These are phyloP conservation scores for Tyto alba DNA, from an alignment of 2,113 vertebrate genomes.

Conservation along the genomic window DNA sequence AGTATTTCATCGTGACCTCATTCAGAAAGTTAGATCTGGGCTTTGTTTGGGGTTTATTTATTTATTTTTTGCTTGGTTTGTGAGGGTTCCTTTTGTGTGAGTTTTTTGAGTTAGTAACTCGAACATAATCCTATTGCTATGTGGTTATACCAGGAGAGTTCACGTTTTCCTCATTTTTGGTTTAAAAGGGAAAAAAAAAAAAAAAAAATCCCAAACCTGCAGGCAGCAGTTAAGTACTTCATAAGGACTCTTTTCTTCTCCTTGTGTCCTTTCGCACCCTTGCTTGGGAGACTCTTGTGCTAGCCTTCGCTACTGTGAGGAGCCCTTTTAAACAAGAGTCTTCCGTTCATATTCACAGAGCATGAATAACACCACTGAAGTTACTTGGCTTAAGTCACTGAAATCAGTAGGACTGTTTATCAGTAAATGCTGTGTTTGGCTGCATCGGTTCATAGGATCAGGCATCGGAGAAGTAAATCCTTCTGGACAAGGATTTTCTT, in stretches of 20 bases:
- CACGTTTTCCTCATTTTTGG: neutral
- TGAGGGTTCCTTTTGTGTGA: neutral
- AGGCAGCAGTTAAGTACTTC: neutral
- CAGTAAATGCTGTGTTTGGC: conserved; percentile 51
- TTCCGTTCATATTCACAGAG: conserved; percentile 50
- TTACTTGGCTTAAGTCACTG: conserved; percentile 47
- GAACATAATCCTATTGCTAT: too few species aligned
- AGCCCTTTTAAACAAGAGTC: conserved; percentile 34
- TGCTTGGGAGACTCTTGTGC: neutral
- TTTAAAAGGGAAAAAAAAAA: neutral
- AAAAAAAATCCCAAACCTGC: neutral
- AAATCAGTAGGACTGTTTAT: conserved; percentile 39
- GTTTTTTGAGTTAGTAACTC: neutral
- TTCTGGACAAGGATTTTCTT: conserved; percentile 29
- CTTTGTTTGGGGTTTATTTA: neutral
- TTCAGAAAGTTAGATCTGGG: neutral
- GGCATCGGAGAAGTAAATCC: neutral
- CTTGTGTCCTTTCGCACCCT: conserved; percentile 16
- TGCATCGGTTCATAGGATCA: neutral
- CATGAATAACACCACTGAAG: conserved; percentile 57
- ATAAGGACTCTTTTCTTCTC: conserved; percentile 5
- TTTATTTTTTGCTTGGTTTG: neutral
- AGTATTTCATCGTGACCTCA: neutral
- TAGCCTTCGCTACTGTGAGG: conserved; percentile 19
- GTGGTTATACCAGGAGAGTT: neutral